Conservation (phyloP, 2,888 invertebrate genomes). For the Agrenia bidenticulata region DNA sequence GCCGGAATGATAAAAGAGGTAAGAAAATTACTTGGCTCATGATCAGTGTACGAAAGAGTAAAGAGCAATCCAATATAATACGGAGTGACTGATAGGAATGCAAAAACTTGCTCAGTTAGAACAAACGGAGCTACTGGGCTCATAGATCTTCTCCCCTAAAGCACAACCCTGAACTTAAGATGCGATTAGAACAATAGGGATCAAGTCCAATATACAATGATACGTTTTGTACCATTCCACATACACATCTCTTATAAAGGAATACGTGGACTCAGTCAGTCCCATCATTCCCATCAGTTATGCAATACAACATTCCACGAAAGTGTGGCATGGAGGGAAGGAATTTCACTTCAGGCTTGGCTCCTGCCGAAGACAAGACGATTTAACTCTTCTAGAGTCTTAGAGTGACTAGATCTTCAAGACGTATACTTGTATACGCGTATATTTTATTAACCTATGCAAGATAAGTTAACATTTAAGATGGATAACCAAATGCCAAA, state of each 20-base stretch:
- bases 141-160: constrained; percentile 4
- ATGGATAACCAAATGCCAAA: no score
- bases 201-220: constrained; percentile 3
- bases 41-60: constrained; percentile 8
- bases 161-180: neutral
- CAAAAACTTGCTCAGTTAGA: constrained; percentile 21
- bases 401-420: no score
- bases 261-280: neutral
- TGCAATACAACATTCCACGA: constrained; percentile 40
- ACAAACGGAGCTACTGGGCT: neutral
- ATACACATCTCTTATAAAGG: neutral
- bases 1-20: constrained; percentile 6
- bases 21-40: constrained; percentile 11
- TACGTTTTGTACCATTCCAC: neutral
- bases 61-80: constrained; percentile 33
- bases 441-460: no score
- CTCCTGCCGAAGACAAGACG: constrained; percentile 30
- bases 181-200: constrained; percentile 14
- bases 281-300: neutral
- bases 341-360: constrained; percentile 37
- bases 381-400: no score
- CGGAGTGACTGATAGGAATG: constrained; percentile 39
- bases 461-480: no score
- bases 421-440: no score
- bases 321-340: constrained; percentile 43